These are phyloP conservation scores for Prorops nasuta DNA, from an alignment of 1,140 invertebrate genomes.

Conservation along the genomic window DNA sequence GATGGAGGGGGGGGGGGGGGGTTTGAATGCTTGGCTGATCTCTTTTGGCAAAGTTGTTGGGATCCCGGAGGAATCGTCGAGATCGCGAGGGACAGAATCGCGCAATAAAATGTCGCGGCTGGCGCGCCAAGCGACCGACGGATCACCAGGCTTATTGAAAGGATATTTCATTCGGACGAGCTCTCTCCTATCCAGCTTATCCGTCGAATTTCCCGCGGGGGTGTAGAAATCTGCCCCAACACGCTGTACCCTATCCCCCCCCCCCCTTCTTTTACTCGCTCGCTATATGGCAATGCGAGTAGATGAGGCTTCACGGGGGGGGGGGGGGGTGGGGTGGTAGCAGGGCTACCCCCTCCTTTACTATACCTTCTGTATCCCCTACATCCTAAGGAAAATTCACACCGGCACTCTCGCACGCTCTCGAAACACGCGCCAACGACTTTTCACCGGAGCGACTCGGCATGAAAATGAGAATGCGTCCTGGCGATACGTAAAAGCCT, in stretches of 20 bases:
- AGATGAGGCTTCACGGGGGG: neutral
- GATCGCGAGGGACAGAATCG: no score
- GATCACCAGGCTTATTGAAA: slow-evolving; percentile 47
- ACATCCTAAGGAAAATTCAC: slow-evolving; percentile 17
- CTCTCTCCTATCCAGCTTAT: slow-evolving; percentile 14
- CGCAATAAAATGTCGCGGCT: slow-evolving; percentile 46
- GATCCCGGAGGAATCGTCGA: no score
- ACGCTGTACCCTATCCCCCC: neutral
- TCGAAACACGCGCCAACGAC: slow-evolving; percentile 7
- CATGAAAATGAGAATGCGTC: slow-evolving; percentile 14
- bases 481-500: slow-evolving; percentile 8
- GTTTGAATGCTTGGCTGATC: no score
- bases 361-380: slow-evolving; percentile 7
- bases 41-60: no score
- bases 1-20: no score
- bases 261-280: neutral
- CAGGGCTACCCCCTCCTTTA: no score
- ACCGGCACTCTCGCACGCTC: no score
- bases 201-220: slow-evolving; percentile 17
- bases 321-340: neutral
- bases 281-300: no score
- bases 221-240: neutral
- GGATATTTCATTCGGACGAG: slow-evolving; percentile 28
- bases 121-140: slow-evolving; percentile 41
- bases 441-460: slow-evolving; percentile 11